A percentile compares a stretch with the other conserved stretches of the same genome.
Conservation (phyloP, 2,113 vertebrate genomes). For the Rhynchomys soricoides region DNA sequence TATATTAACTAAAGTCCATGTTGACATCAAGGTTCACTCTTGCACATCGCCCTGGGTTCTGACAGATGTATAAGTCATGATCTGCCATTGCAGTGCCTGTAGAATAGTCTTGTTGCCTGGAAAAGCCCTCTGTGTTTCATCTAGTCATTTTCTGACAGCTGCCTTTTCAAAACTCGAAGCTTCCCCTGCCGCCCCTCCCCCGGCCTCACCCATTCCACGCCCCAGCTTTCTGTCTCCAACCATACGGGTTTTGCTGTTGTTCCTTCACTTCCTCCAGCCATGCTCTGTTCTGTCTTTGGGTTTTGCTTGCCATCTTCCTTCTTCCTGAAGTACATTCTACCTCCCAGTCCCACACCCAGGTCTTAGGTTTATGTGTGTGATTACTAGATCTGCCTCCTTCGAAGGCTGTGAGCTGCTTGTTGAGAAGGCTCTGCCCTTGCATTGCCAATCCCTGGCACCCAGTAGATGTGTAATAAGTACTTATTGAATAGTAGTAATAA, state of each 20-base stretch:
- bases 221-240: conserved; percentile 33
- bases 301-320: conserved; percentile 31
- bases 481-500: background rate
- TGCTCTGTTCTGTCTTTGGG: background rate
- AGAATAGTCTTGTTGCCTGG: background rate
- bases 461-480: background rate
- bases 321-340: conserved; percentile 25
- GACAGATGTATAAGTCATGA: background rate
- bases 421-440: background rate
- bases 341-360: background rate
- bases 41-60: background rate
- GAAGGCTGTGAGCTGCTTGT: background rate
- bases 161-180: background rate
- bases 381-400: background rate
- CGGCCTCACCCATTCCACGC: background rate
- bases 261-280: conserved; percentile 63
- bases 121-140: background rate
- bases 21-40: background rate
- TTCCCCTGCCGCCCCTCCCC: background rate
- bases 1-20: background rate
- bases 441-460: background rate
- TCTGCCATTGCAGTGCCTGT: background rate
- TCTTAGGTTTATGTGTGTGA: background rate
- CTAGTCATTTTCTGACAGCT: background rate
- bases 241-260: background rate